Base-by-base conservation (phyloP, 2,888 invertebrate species). In the Parascotia fuliginaria region DNA sequence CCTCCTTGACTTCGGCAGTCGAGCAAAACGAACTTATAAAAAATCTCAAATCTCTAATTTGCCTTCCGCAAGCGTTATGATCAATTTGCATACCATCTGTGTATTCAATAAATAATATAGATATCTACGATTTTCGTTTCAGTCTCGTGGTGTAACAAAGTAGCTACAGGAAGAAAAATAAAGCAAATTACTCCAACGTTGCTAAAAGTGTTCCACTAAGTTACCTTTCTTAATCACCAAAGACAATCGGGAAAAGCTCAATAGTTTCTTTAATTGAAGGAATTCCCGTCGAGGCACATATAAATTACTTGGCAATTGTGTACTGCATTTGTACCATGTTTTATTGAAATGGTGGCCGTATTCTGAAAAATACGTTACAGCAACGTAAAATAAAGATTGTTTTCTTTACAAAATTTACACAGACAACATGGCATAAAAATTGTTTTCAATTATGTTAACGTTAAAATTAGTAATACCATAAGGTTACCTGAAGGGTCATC, bases 251-350 rank as follows among this genome's bases (percentile, higher is more conserved):
- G 27, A 9, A 22, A 28, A 44, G 40, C 38, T 54, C 34, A 34
- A 44, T 36, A 51, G 47, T 63, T 56, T 50, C 64, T 72, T 61
- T 70, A 76, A 73, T 69, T 70, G 75, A 51, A 63, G 49, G 50
- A 60, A 64, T 70, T 60, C 42, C 50, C 42, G 24, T 22, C 7
- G 45, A 44, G 55, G 49, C 70, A 66, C 51, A 52, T 63, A 70
- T 67, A 74, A 75, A 72, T 70, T 70, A 65, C 63, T 55, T 47
- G 42, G 55, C 62, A 65, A 65, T 64, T 60, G 56, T 68, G 60
- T 64, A 66, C 57, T 57, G 65, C 64, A 67, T 71, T 70, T 70
- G 49, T 55, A 60, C 29, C 41, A 53, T 60, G 56, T 55, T 57
- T 31, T 38, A 31, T 5, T 33, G 42, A 54, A 69, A 62, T 44